Percentiles rank a stretch among this genome's conserved stretches.
phyloP scores from a whole-genome alignment of 2,888 invertebrate species.

The Amorpha juglandis region DNA sequence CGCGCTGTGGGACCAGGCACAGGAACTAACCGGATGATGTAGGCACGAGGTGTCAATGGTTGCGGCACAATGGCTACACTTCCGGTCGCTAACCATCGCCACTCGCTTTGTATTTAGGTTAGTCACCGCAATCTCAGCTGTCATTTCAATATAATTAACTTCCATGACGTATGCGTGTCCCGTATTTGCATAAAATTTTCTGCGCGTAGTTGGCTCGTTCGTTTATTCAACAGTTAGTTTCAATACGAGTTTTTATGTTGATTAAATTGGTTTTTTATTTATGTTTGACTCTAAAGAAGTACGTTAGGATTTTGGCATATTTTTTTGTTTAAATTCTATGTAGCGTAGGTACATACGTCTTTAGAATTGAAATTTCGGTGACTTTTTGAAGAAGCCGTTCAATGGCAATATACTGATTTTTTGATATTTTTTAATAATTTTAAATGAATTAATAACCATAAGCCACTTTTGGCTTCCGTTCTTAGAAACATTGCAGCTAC shows the following conservation, averaged over 20 bases:
- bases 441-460: too few species aligned
- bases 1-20: conserved; percentile 56
- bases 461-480: too few species aligned
- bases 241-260: not conserved
- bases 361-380: too few species aligned
- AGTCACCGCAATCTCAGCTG: conserved; percentile 80
- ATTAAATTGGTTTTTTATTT: not conserved
- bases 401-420: too few species aligned
- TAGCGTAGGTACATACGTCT: not conserved
- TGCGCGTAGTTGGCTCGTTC: conserved; percentile 28
- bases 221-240: conserved; percentile 8
- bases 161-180: conserved; percentile 59
- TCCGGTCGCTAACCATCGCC: conserved; percentile 69
- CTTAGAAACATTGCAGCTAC: too few species aligned
- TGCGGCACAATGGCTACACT: conserved; percentile 79
- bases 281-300: not conserved
- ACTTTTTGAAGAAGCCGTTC: too few species aligned
- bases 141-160: conserved; percentile 79
- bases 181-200: conserved; percentile 62
- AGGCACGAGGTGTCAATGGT: conserved; percentile 81
- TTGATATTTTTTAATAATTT: too few species aligned
- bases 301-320: not conserved
- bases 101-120: conserved; percentile 82
- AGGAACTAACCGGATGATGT: conserved; percentile 77
- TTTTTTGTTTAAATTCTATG: not conserved